Conservation (phyloP, 2,888 invertebrate genomes). For the Xanthostigma xanthostigma region DNA sequence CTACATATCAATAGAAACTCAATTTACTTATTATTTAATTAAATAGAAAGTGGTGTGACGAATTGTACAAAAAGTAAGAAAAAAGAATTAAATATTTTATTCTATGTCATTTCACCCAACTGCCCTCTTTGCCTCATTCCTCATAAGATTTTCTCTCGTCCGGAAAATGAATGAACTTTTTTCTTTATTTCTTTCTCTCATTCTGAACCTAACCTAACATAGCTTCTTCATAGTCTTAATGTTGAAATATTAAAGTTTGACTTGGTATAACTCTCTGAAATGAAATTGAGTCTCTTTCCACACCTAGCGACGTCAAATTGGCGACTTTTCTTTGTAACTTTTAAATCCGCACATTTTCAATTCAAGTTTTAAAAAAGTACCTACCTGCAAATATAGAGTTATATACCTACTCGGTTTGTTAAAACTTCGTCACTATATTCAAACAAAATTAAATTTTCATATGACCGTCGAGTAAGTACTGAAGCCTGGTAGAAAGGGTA, state of each 20-base stretch:
- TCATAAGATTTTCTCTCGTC: not conserved
- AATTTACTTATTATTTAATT: not conserved
- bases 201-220: constrained; percentile 9
- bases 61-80: not conserved
- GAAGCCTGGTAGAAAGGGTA: too few species aligned
- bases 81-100: not conserved
- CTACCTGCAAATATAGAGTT: too few species aligned
- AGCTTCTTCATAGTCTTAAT: constrained; percentile 17
- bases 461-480: too few species aligned
- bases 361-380: constrained; percentile 1
- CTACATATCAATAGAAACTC: too few species aligned
- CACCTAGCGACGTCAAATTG: constrained; percentile 7
- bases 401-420: too few species aligned
- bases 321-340: constrained; percentile 14
- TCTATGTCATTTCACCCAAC: not conserved
- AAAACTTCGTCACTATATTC: too few species aligned
- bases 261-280: constrained; percentile 18
- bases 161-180: not conserved
- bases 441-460: too few species aligned
- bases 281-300: constrained; percentile 19
- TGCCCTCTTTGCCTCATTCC: too few species aligned
- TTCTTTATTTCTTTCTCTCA: constrained; percentile 15
- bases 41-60: not conserved
- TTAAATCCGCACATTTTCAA: constrained; percentile 16
- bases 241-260: constrained; percentile 22